Conservation (phyloP, 2,888 invertebrate genomes). For the Carabus problematicus region DNA sequence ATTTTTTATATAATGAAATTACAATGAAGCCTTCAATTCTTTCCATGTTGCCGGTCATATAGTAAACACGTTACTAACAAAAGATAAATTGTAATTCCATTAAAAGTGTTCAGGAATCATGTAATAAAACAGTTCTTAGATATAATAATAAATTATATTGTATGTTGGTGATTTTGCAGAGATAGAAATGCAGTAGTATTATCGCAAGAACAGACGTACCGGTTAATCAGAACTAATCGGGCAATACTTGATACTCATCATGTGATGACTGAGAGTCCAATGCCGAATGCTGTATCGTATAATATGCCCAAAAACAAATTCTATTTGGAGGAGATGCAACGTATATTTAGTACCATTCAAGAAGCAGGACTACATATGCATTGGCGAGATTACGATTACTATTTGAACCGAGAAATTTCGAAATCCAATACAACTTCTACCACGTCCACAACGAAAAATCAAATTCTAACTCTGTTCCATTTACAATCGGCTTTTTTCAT, state of each 20-base stretch:
- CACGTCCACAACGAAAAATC: conserved; percentile 3
- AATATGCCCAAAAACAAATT: conserved; percentile 33
- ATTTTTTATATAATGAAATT: neutral
- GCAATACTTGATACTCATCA: conserved; percentile 26
- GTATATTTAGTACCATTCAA: conserved; percentile 27
- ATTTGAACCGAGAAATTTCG: conserved; percentile 8
- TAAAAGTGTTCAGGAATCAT: no score
- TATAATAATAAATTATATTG: no score
- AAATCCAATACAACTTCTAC: conserved; percentile 6
- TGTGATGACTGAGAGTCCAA: conserved; percentile 28
- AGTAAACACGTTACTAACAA: no score
- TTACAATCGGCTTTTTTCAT: conserved; percentile 35
- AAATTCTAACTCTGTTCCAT: conserved; percentile 29
- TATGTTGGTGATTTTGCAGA: neutral
- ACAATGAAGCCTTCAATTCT: neutral
- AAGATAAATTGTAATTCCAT: no score
- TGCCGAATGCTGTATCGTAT: conserved; percentile 29
- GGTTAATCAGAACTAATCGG: conserved; percentile 6
- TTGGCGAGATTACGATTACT: conserved; percentile 31
- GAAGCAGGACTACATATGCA: conserved; percentile 34
- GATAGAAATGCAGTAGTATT: conserved; percentile 17
- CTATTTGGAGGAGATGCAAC: conserved; percentile 25
- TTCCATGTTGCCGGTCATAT: no score
- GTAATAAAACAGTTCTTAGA: no score
- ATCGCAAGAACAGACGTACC: conserved; percentile 19